phyloP scores from a whole-genome alignment of 1,140 invertebrate genomes.

The Drosophila triauraria region DNA sequence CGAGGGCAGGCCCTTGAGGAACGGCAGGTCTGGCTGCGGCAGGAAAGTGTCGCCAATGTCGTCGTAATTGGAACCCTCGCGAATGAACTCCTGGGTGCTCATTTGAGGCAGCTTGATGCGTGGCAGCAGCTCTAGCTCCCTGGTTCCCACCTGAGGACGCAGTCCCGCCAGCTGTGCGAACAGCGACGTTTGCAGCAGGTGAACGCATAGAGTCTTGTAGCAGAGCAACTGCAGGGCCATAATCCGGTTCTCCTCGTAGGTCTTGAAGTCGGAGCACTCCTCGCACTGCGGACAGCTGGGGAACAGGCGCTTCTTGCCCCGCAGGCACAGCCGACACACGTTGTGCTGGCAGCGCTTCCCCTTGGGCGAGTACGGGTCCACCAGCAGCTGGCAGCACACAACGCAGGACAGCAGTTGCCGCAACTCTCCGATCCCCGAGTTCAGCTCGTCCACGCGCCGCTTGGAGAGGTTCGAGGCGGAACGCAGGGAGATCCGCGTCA shows the following conservation, averaged over 20 bases:
- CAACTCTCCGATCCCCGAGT: conserved; percentile 92
- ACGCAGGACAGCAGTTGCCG: conserved; percentile 94
- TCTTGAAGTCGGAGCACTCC: conserved; percentile 88
- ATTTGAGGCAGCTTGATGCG: conserved; percentile 85
- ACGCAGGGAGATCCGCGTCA: conserved; percentile 43
- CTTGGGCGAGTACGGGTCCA: conserved; percentile 92
- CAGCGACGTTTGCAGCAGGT: conserved; percentile 90
- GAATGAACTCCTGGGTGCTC: conserved; percentile 90
- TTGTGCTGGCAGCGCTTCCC: conserved; percentile 94
- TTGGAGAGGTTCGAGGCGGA: conserved; percentile 83
- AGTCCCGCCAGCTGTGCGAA: conserved; percentile 84
- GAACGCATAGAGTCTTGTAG: conserved; percentile 95
- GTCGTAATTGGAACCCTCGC: conserved; percentile 91
- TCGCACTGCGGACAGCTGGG: conserved; percentile 94
- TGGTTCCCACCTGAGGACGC: conserved; percentile 9
- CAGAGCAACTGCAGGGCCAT: conserved; percentile 93
- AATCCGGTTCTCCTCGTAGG: conserved; percentile 93
- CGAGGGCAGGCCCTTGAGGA: conserved; percentile 16
- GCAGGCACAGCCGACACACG: conserved; percentile 93
- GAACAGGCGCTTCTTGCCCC: conserved; percentile 93
- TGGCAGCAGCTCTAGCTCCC: conserved; percentile 11
- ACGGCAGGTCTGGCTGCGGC: conserved; percentile 46
- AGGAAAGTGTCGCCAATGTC: conserved; percentile 90
- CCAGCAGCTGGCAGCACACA: conserved; percentile 93
- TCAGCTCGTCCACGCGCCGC: conserved; percentile 92